Percentiles rank a stretch among this genome's conserved stretches.
These are phyloP conservation scores for Biston betularia DNA, from an alignment of 2,888 invertebrate genomes.

Conservation along the genomic window DNA sequence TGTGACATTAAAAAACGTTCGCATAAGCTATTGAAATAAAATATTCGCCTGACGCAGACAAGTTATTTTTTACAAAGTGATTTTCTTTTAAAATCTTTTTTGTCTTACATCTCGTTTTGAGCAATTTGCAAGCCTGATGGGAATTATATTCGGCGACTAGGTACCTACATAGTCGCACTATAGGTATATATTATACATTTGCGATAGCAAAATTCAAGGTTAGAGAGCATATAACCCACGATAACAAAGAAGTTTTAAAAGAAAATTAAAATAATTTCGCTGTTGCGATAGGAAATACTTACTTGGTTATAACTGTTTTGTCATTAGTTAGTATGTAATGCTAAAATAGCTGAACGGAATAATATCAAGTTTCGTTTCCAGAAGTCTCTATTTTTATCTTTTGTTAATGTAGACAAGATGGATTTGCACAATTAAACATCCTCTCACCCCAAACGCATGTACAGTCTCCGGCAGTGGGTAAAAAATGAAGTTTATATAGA, in stretches of 20 bases:
- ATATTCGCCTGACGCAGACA: not conserved
- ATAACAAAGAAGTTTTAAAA: not conserved
- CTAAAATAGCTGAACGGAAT: not conserved
- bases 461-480: too few species aligned
- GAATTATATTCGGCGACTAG: not conserved
- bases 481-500: too few species aligned
- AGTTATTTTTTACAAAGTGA: too few species aligned
- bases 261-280: conserved; percentile 14
- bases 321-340: not conserved
- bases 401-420: too few species aligned
- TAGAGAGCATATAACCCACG: not conserved
- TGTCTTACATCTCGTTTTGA: not conserved
- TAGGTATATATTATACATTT: conserved; percentile 29
- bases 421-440: too few species aligned
- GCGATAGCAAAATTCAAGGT: conserved; percentile 17
- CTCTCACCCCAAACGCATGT: too few species aligned
- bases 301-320: not conserved
- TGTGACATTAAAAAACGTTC: not conserved
- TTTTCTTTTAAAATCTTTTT: not conserved
- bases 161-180: not conserved
- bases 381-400: too few species aligned
- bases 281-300: not conserved
- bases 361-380: too few species aligned
- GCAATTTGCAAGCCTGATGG: not conserved
- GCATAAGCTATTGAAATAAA: not conserved